These are phyloP conservation scores for Amphipoea oculea DNA, from an alignment of 2,888 invertebrate species.

Conservation along the genomic window DNA sequence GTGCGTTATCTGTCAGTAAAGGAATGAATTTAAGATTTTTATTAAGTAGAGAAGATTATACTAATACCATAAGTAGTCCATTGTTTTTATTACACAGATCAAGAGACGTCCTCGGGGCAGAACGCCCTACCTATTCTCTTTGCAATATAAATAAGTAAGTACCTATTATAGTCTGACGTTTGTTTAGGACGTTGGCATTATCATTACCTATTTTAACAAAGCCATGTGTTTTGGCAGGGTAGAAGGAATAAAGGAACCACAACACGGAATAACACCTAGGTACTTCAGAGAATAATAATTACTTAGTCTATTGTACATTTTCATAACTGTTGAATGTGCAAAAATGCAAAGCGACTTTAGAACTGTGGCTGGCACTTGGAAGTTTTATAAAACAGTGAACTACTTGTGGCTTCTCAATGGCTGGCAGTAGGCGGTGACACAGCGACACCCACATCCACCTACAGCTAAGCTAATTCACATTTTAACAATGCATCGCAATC, in stretches of 20 bases:
- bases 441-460: no score
- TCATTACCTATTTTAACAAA: slow-evolving; percentile 11
- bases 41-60: not conserved
- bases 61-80: not conserved
- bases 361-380: slow-evolving; percentile 19
- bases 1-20: not conserved
- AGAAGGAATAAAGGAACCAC: not conserved
- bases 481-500: not conserved
- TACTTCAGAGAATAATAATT: not conserved
- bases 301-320: slow-evolving; percentile 3
- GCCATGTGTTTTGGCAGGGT: not conserved
- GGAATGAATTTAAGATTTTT: not conserved
- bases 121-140: slow-evolving; percentile 3
- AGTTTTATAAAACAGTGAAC: slow-evolving; percentile 23
- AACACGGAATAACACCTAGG: not conserved
- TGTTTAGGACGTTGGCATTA: slow-evolving; percentile 22
- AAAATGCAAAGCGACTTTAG: slow-evolving; percentile 14
- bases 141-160: not conserved
- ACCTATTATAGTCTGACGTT: not conserved
- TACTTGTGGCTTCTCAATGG: slow-evolving; percentile 22
- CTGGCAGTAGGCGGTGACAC: not conserved
- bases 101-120: not conserved
- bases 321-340: slow-evolving; percentile 14
- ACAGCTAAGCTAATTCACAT: not conserved
- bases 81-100: slow-evolving; percentile 16